Evolutionary conservation across 2,113 vertebrate species (phyloP), one percentile per base, ranked within the genome.

Genomic region (Lethenteron reissneri): DNA sequence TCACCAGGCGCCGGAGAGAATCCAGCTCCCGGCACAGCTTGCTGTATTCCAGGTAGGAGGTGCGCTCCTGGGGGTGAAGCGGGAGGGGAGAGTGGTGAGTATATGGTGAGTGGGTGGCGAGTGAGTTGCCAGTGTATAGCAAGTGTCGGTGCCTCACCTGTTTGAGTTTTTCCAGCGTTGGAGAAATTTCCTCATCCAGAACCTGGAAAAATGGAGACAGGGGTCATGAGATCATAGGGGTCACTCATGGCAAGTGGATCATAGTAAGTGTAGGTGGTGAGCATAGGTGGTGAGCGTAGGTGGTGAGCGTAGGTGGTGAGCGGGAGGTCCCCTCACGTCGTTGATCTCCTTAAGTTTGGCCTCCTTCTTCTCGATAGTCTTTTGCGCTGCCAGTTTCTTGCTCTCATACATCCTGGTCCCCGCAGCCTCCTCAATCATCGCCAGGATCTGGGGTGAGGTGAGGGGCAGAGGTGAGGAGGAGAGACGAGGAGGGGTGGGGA

Each of bases 351-450:
- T 83, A 19, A 97, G 81, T 74, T 95, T 99, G 72, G 78, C 77
- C 64, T 99, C 92, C 73, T 99, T 99, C 79, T 95, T 99, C 73
- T 86, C 85, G 74, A 99, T 97, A 56, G 86, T 94, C 80, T 90
- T 99, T 76, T 97, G 87, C 13, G 81, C 94, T 70, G 76, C 57
- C 71, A 81, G 75, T 81, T 95, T 99, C 80, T 99, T 99, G 75
- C 82, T 85, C 75, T 99, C 94, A 57, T 96, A 97, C 91, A 99
- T 89, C 71, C 85, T 85, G 58, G 92, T 99, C 62, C 92, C 94
- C 71, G 92, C 88, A 57, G 94, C 92, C 81, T 99, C 94, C 77
- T 97, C 94, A 77, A 97, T 80, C 91, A 97, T 90, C 56, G 87
- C 80, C 75, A 99, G 83, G 79, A 99, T 90, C 94, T 96, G 75